Evolutionary conservation across 2,888 invertebrate genomes (phyloP).

Genomic region (Limnephilus rhombicus): DNA sequence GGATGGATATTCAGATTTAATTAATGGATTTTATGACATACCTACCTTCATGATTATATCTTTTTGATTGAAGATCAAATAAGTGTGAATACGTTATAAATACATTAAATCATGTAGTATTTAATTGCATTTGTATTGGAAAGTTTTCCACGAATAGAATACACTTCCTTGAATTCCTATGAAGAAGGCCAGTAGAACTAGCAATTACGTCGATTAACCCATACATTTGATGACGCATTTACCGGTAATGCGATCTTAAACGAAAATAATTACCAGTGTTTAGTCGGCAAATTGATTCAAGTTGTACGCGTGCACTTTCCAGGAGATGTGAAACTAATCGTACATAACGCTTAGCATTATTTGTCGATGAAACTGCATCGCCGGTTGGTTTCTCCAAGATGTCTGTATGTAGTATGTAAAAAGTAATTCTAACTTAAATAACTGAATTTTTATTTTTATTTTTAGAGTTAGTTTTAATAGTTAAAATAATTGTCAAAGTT

Average conservation of each 20-base stretch:
- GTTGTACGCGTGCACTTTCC: not conserved
- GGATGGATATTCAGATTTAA: no score
- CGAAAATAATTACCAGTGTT: not conserved
- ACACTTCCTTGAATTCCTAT: not conserved
- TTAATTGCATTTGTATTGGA: not conserved
- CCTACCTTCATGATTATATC: not conserved
- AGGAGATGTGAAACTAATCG: not conserved
- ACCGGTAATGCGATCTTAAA: conserved; percentile 16
- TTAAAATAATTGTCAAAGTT: no score
- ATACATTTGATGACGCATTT: not conserved
- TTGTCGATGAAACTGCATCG: not conserved
- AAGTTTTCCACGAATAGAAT: not conserved
- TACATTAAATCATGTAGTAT: not conserved
- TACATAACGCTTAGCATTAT: not conserved
- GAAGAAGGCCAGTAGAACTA: not conserved
- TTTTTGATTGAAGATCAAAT: not conserved
- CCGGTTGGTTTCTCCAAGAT: not conserved
- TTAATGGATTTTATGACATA: no score
- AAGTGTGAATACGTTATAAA: not conserved
- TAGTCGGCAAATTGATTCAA: not conserved
- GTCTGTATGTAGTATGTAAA: not conserved
- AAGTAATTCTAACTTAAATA: no score
- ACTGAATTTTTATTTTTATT: no score
- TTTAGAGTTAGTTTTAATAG: no score
- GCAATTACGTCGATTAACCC: not conserved